Base-by-base conservation (phyloP, 2,797 vertebrate species). In the Macrochelys suwanniensis region DNA sequence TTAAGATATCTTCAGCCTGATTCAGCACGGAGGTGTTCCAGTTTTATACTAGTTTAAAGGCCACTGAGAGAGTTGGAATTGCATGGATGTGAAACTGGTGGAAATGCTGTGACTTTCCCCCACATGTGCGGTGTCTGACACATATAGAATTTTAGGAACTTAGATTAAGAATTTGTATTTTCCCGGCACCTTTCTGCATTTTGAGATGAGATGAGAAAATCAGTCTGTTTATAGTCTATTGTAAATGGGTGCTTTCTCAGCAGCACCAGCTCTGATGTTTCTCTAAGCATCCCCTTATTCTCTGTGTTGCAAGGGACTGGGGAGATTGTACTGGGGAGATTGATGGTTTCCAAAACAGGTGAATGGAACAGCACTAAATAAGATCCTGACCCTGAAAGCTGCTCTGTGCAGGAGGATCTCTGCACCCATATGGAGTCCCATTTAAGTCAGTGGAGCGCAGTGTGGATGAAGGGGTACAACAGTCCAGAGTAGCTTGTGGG, bases 41-140 rank as follows among this genome's bases (percentile, higher is more conserved):
- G 26, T 93, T 82, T 91, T 92, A 54, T 2, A 9, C 86, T 0
- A 0, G 2, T 51, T 42, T 85, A 23, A 85, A 74, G 82, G 45
- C 65, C 33, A 25, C 1, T 59, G 83, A 81, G 71, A 85, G 26
- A 50, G 71, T 37, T 68, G 65, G 71, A 25, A 65, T 47, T 74
- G 87, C 74, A 77, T 0, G 0, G 56, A 71, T 0, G 0, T 28
- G 37, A 68, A 68, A 37, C 33, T 37, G n/a, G 17, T 68, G 28
- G 1, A 28, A 65, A 59, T 1, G 4, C 17, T 37, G 65, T 68
- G n/a, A 37, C n/a, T 68, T 11, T 37, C 17, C 5, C 8, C 16
- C 33, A 68, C n/a, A 11, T 2, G 65, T 21, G n/a, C 15, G 17
- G 6, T 68, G 5, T 68, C 65, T 37, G n/a, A 37, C 8, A 37